Evolutionary conservation across 2,888 invertebrate genomes (phyloP).

Genomic region (Heteromyza rotundicornis): DNA sequence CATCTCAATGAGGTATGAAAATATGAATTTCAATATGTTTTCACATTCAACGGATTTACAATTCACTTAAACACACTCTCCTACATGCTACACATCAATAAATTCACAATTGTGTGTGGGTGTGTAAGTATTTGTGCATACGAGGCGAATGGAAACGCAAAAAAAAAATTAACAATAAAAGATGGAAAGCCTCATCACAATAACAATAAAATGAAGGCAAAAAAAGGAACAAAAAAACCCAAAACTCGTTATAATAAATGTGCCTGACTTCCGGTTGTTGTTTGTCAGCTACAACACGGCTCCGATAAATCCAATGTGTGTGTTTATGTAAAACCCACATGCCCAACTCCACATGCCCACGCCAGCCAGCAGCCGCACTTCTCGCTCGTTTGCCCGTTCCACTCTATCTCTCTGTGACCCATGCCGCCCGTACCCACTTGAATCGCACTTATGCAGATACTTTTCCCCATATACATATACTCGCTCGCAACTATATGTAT

Average conservation of each 20-base stretch:
- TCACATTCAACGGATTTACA: background rate
- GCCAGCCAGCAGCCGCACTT: too few relatives aligned
- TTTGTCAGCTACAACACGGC: background rate
- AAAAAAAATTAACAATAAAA: too few relatives aligned
- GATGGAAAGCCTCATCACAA: too few relatives aligned
- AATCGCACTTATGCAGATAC: constrained; percentile 18
- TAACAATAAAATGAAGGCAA: background rate
- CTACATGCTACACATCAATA: too few relatives aligned
- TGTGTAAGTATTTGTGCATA: background rate
- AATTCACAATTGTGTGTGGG: background rate
- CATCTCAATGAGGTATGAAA: constrained; percentile 48
- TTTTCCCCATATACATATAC: constrained; percentile 31
- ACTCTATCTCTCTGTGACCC: too few relatives aligned
- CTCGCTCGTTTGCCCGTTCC: too few relatives aligned
- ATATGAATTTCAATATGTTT: constrained; percentile 33
- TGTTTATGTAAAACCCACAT: constrained; percentile 14
- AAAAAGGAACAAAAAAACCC: background rate
- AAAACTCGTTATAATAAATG: background rate
- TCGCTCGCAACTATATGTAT: constrained; percentile 17
- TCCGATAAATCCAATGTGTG: background rate
- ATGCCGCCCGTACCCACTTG: background rate
- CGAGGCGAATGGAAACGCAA: background rate
- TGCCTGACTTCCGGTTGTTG: background rate
- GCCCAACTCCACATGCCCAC: too few relatives aligned
- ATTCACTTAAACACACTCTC: background rate